Evolutionary conservation across 2,888 invertebrate species (phyloP).

Genomic region (Polydrusus pterygomalis): DNA sequence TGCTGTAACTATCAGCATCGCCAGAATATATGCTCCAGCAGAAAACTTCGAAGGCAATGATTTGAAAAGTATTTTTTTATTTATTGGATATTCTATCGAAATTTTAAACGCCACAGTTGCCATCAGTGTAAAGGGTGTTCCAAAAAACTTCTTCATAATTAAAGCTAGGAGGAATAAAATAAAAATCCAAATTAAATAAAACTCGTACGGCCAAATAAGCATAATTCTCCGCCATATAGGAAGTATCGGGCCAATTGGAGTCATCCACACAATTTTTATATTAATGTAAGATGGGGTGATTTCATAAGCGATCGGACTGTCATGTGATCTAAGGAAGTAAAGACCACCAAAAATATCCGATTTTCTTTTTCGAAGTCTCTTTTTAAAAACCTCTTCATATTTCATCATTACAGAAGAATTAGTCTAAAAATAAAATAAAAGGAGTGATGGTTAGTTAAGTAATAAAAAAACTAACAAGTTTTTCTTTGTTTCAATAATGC

Average conservation of each 20-base stretch:
- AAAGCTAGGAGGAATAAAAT: background rate
- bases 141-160: background rate
- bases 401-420: background rate
- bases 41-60: background rate
- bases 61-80: background rate
- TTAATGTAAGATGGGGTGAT: background rate
- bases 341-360: conserved; percentile 17
- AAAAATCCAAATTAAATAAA: conserved; percentile 3
- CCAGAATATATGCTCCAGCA: background rate
- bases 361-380: background rate
- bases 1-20: conserved; percentile 11
- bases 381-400: background rate
- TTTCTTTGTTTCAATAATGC: too few species aligned
- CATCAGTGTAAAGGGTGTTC: background rate
- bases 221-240: conserved; percentile 16
- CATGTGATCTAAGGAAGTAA: background rate
- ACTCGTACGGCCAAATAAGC: background rate
- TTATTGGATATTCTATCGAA: background rate
- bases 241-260: background rate
- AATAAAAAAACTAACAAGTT: too few species aligned
- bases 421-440: background rate
- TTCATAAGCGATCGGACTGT: conserved; percentile 3
- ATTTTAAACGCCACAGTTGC: background rate
- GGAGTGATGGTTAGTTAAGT: background rate
- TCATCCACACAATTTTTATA: background rate